A percentile compares a stretch with the other conserved stretches of the same genome.
phyloP scores from a whole-genome alignment of 2,113 vertebrate genomes.

The Laticauda colubrina region DNA sequence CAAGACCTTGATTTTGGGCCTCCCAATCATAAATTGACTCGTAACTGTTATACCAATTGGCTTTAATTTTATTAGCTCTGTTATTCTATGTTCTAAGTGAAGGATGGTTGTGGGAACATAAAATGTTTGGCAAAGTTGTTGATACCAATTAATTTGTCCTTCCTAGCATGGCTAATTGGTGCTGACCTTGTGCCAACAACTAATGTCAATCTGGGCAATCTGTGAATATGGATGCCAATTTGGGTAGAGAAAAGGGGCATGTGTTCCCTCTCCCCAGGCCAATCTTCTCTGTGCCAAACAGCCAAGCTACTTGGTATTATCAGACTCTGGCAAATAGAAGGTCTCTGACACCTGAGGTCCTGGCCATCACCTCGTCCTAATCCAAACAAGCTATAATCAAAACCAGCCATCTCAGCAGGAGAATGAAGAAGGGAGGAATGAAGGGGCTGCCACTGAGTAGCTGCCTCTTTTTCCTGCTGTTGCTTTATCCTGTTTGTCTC shows the following conservation, averaged over 20 bases:
- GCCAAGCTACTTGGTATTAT: background rate
- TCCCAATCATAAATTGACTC: background rate
- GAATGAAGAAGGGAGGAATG: background rate
- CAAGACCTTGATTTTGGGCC: background rate
- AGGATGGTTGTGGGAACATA: background rate
- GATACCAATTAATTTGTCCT: background rate
- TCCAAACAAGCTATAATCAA: background rate
- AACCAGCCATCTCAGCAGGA: background rate
- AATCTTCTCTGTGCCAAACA: background rate
- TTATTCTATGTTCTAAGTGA: background rate
- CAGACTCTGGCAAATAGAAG: background rate
- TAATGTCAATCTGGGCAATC: background rate
- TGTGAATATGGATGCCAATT: background rate
- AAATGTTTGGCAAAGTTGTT: background rate
- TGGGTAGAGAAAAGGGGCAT: background rate
- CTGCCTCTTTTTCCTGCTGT: background rate
- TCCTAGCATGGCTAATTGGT: background rate
- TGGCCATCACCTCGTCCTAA: background rate
- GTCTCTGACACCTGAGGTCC: background rate
- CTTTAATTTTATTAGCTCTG: background rate
- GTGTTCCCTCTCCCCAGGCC: background rate
- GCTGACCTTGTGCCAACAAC: background rate
- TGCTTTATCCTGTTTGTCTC: background rate
- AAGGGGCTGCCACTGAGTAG: background rate
- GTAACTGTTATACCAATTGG: background rate